Conservation (phyloP, 2,797 vertebrate genomes). For the Trachurus trachurus region DNA sequence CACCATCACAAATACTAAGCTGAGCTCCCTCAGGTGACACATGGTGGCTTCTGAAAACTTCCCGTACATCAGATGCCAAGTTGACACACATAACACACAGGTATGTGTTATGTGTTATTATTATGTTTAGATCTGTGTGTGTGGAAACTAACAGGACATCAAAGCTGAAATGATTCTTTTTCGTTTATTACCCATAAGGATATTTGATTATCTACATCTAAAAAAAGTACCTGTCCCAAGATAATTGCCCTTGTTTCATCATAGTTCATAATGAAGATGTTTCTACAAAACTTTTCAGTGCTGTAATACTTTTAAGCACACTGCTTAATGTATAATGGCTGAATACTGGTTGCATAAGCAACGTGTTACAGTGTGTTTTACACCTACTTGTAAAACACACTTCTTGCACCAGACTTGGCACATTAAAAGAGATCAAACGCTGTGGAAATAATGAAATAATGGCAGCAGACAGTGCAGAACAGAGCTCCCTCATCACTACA, state of each 20-base stretch:
- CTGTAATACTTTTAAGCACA: background rate
- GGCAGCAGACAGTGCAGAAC: slow-evolving; percentile 6
- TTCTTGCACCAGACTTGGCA: background rate
- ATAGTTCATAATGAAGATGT: background rate
- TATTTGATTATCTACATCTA: background rate
- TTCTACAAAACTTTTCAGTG: background rate
- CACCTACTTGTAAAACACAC: background rate
- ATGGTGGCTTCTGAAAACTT: background rate
- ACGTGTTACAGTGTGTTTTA: slow-evolving; percentile 13
- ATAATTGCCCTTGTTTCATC: background rate
- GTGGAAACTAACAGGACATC: background rate
- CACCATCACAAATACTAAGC: background rate
- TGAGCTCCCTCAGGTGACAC: background rate
- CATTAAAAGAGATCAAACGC: slow-evolving; percentile 32
- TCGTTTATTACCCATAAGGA: background rate
- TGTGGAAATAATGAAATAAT: slow-evolving; percentile 30
- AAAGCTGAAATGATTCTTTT: background rate
- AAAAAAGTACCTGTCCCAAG: background rate
- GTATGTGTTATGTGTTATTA: background rate
- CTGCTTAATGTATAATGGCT: background rate
- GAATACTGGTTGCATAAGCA: slow-evolving; percentile 12
- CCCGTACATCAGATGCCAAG: background rate
- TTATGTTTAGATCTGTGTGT: background rate
- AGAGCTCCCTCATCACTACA: slow-evolving; percentile 5
- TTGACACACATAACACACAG: background rate